Base-by-base conservation (phyloP, 2,113 vertebrate species). In the Alethe castanea region DNA sequence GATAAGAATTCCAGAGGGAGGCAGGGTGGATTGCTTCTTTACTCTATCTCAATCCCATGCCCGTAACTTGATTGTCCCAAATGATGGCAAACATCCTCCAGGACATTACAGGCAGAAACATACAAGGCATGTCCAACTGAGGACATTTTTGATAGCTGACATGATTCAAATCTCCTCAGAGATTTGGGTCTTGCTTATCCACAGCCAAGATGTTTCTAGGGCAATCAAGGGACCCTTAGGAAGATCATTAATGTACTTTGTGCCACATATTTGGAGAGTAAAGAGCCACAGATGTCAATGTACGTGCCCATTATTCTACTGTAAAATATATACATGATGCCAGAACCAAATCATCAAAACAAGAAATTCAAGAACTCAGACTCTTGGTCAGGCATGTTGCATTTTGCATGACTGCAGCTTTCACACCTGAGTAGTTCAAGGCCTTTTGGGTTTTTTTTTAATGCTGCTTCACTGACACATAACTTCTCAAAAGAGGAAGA, bases 81-180 rank as follows among this genome's bases (percentile, higher is more conserved):
- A 4, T 14, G 31, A 44, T 28, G 9, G 25, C 44, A 88, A 72
- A 79, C 8, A 7, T 69, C 40, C 65, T 87, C 40, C 1, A 1
- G 61, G 62, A 61, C 26, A 29, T 10, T 33, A 23, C 59, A 40
- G 38, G 24, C 25, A 83, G 48, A 59, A 77, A 40, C 1, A 6
- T 17, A 59, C 23, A 53, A 69, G 16, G 13, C 0, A 0, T 14
- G 9, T 73, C 42, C 22, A 48, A n/a, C 12, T 29, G 33, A 60
- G 67, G 67, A 26, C 25, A 9, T 52, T 73, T 93, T 70, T 74
- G 52, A 66, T 29, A 83, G n/a, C 20, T 69, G 14, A 4, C 23
- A 38, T 0, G 2, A 25, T 62, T 83, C 54, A 73, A 35, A 70
- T 52, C 33, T 80, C 19, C 29, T 70, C 33, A 60, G 70, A 72